These are phyloP conservation scores for Colletes collaris DNA, from an alignment of 2,888 invertebrate genomes.

Conservation along the genomic window DNA sequence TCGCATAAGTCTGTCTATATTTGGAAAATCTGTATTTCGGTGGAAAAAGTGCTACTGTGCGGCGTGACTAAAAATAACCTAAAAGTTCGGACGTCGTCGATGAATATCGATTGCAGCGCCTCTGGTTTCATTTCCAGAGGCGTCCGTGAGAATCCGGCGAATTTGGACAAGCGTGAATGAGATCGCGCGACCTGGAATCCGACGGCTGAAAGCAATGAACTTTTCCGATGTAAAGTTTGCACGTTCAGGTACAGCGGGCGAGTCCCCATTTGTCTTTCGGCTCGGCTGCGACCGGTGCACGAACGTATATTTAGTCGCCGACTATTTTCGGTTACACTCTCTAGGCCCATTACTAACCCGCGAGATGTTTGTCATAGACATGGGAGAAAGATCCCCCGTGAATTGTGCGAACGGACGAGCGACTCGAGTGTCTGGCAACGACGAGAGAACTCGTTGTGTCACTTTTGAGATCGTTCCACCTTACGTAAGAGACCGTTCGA, in stretches of 20 bases:
- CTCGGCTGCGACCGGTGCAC: slow-evolving; percentile 55
- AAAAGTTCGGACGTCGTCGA: too few species aligned
- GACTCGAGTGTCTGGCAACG: slow-evolving; percentile 34
- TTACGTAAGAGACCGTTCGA: slow-evolving; percentile 43
- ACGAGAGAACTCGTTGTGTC: slow-evolving; percentile 13
- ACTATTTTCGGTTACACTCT: slow-evolving; percentile 58
- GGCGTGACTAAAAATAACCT: too few species aligned
- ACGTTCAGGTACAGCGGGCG: slow-evolving; percentile 60
- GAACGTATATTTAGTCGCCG: slow-evolving; percentile 65
- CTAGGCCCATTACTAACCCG: slow-evolving; percentile 58
- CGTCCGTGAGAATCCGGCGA: slow-evolving; percentile 34
- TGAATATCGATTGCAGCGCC: too few species aligned
- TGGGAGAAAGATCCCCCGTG: slow-evolving; percentile 26
- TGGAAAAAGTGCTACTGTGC: too few species aligned
- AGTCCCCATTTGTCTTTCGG: slow-evolving; percentile 66
- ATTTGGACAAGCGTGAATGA: slow-evolving; percentile 35
- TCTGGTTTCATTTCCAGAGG: not conserved
- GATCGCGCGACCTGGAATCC: slow-evolving; percentile 60
- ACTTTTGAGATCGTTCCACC: slow-evolving; percentile 26
- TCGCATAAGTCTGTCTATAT: too few species aligned
- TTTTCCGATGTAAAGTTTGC: slow-evolving; percentile 58
- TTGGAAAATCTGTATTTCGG: too few species aligned
- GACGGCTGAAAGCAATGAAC: slow-evolving; percentile 62
- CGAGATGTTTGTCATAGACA: slow-evolving; percentile 59
- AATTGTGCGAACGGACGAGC: slow-evolving; percentile 43